Base-by-base conservation (phyloP, 2,797 vertebrate species). In the Passerculus sandwichensis region DNA sequence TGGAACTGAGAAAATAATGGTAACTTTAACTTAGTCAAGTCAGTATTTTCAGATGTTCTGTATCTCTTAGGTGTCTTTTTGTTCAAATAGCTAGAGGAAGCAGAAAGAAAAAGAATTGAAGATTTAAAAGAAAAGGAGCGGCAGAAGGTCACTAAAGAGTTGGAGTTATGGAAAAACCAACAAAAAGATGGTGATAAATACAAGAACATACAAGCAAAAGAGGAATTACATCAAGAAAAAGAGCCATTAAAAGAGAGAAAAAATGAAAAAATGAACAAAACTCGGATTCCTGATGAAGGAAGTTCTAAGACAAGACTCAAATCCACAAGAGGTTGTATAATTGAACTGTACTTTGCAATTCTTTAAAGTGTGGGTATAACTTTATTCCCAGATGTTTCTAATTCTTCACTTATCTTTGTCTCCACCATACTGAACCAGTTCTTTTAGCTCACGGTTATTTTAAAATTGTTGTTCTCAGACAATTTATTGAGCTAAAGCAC, bases 11-110 rank as follows among this genome's bases (percentile, higher is more conserved):
- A 84, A 85, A 81, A 74, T 44, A 79, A 70, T 17, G 20, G 26
- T 73, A 25, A 36, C 11, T 71, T 76, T 50, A 57, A 53, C 12
- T 51, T 25, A 50, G 14, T 50, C 26, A 15, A 47, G 29, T 61
- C 38, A 45, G 22, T 59, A 15, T 92, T 88, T 48, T 32, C 54
- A 61, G 48, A 26, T 48, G 14, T 69, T 69, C 23, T 9, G 20
- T 77, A 14, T 64, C 59, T 94, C 50, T 91, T 8, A 48, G 45
- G 14, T 5, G 1, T 53, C 45, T 96, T 51, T 29, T 78, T 51
- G 5, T 87, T 96, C 57, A 88, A 94, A 96, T 88, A 99, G 99
- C 97, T 99, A 40, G 99, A 99, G 96, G 97, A 98, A 78, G 97
- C 98, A 65, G 98, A 98, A 96, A 98, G 98, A 96, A 98, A 98